phyloP scores from a whole-genome alignment of 2,888 invertebrate genomes.

The Luffia ferchaultella region DNA sequence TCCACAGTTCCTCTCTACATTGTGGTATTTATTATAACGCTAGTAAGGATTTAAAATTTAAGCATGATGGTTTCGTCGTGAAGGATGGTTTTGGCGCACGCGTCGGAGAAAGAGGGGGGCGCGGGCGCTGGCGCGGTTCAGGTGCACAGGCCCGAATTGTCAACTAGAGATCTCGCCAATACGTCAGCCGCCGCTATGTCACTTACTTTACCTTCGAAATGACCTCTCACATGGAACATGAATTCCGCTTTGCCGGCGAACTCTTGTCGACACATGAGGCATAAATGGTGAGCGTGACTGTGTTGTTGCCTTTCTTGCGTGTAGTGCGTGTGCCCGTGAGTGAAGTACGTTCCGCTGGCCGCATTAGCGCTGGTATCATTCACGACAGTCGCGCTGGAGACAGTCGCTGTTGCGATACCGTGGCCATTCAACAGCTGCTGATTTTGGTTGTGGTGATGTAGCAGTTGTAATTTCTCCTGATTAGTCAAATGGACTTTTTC shows the following conservation, averaged over 20 bases:
- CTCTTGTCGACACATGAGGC: constrained; percentile 72
- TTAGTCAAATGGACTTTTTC: constrained; percentile 57
- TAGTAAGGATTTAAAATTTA: constrained; percentile 43
- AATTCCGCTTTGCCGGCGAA: constrained; percentile 73
- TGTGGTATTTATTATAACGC: no score
- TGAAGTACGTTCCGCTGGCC: constrained; percentile 45
- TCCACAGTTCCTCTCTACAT: no score
- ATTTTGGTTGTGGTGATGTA: constrained; percentile 58
- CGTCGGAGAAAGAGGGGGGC: constrained; percentile 40
- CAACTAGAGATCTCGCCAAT: constrained; percentile 56
- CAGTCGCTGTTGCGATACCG: constrained; percentile 48
- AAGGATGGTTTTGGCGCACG: constrained; percentile 39
- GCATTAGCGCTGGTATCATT: constrained; percentile 37
- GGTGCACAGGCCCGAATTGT: constrained; percentile 63
- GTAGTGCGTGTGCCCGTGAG: constrained; percentile 55
- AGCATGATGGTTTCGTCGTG: constrained; percentile 57
- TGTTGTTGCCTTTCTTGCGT: constrained; percentile 47
- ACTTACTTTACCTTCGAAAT: constrained; percentile 67
- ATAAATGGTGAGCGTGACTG: constrained; percentile 62
- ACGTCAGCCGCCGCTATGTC: constrained; percentile 62
- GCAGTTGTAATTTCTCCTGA: constrained; percentile 53
- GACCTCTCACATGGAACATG: constrained; percentile 74
- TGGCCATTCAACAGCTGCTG: constrained; percentile 57
- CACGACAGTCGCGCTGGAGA: constrained; percentile 51
- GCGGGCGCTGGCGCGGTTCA: constrained; percentile 54